These are phyloP conservation scores for Poicephalus meyeri DNA, from an alignment of 2,113 vertebrate species.

Conservation along the genomic window DNA sequence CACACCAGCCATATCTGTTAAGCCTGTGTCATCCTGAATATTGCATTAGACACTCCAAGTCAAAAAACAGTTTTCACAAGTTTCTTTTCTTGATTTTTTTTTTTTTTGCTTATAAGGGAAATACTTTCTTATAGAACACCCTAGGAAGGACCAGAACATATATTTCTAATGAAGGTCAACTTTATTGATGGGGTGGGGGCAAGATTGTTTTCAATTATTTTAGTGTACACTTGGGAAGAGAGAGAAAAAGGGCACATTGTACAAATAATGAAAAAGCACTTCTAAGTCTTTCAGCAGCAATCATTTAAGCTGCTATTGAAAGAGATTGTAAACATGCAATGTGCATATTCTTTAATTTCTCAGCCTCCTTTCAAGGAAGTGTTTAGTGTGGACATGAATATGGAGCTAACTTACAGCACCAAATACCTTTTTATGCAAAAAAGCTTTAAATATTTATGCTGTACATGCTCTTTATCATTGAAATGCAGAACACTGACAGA, in stretches of 20 bases:
- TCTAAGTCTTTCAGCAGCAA: background rate
- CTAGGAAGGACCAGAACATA: background rate
- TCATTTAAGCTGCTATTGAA: background rate
- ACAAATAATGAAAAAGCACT: background rate
- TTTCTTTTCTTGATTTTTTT: background rate
- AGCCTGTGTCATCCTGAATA: background rate
- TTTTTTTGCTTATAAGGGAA: background rate
- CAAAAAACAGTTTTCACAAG: background rate
- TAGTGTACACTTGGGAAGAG: fast-evolving
- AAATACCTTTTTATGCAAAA: background rate
- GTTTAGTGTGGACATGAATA: background rate
- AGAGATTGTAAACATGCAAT: background rate
- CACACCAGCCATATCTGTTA: background rate
- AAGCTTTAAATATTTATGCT: background rate
- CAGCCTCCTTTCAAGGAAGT: background rate
- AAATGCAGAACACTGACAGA: background rate
- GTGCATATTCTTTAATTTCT: background rate
- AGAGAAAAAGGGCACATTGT: background rate
- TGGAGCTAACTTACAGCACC: background rate
- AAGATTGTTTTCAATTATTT: background rate
- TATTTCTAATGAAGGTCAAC: background rate
- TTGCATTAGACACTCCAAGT: background rate
- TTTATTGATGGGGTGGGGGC: background rate
- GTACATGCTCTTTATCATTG: background rate
- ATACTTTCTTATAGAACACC: background rate